Conservation (phyloP, 2,113 vertebrate species). For the Ornithorhynchus anatinus region DNA sequence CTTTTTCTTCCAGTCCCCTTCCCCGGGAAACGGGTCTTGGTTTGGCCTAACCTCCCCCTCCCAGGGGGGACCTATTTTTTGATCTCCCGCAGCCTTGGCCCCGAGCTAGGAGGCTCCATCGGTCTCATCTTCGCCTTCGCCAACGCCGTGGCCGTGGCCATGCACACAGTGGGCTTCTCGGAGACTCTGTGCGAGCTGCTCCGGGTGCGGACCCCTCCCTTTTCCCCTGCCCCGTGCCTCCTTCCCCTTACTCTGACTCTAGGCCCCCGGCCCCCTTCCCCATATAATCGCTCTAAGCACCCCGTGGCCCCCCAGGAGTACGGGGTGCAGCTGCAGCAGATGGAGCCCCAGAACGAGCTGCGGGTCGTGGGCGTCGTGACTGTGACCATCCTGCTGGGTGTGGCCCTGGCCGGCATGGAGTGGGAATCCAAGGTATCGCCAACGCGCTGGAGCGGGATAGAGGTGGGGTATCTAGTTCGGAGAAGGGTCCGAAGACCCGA, state of each 20-base stretch:
- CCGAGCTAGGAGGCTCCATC: conserved; percentile 69
- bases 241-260: neutral
- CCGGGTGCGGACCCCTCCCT: conserved; percentile 23
- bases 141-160: conserved; percentile 69
- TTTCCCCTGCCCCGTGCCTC: neutral
- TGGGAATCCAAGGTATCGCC: conserved; percentile 71
- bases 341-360: conserved; percentile 60
- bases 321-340: conserved; percentile 20
- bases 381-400: conserved; percentile 61
- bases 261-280: neutral
- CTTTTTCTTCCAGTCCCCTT: neutral
- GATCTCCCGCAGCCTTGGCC: conserved; percentile 69
- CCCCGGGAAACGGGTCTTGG: neutral
- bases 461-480: neutral
- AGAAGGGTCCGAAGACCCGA: neutral
- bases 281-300: neutral
- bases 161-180: conserved; percentile 69
- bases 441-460: neutral
- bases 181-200: conserved; percentile 70
- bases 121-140: conserved; percentile 72
- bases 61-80: conserved; percentile 73
- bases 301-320: conserved; percentile 51
- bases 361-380: conserved; percentile 69
- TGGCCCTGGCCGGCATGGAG: conserved; percentile 72
- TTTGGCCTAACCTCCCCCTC: neutral